Base-by-base conservation (phyloP, 2,113 vertebrate genomes). In the Vicugna pacos region DNA sequence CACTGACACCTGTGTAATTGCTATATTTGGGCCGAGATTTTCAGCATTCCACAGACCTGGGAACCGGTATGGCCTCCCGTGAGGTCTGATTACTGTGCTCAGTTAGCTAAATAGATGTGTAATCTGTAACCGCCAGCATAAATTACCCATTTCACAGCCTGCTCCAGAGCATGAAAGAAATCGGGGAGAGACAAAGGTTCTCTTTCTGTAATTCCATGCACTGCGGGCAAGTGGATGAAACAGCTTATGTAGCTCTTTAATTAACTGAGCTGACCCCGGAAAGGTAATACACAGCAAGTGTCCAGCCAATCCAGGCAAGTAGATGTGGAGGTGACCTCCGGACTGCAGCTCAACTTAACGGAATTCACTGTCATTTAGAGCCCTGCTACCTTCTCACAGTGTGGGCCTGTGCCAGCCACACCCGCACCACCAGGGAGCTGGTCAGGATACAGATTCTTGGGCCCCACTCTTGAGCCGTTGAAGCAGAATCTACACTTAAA, bases 191-290 rank as follows among this genome's bases (percentile, higher is more conserved):
- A 93, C 20, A 79, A 76, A 92, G 62, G 94, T 94, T 90, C n/a
- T 38, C 38, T 93, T 80, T 97, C 85, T 89, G 56, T 91, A 93
- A 97, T 94, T 97, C 93, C 83, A 95, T 91, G 83, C 92, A 60
- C 70, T 95, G 95, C 73, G 92, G 95, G 65, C 72, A 95, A 98
- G 95, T 76, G 82, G 95, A 95, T 97, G 92, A 95, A 97, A 93
- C 5, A 7, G 48, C 84, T 95, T 91, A 93, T 67, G 65, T 64
- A 90, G 70, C 93, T 98, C 96, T 60, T 97, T 98, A 97, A 96
- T 95, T 85, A 98, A 97, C 83, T 58, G 82, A 97, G 64, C 54
- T 98, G 98, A 98, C 70, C 96, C 93, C 93, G 82, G 96, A 98
- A 98, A 97, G 95, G 97, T 92, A 97, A 77, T 58, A 72, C 35